Conservation (phyloP, 2,888 invertebrate genomes). For the Cephus spinipes region DNA sequence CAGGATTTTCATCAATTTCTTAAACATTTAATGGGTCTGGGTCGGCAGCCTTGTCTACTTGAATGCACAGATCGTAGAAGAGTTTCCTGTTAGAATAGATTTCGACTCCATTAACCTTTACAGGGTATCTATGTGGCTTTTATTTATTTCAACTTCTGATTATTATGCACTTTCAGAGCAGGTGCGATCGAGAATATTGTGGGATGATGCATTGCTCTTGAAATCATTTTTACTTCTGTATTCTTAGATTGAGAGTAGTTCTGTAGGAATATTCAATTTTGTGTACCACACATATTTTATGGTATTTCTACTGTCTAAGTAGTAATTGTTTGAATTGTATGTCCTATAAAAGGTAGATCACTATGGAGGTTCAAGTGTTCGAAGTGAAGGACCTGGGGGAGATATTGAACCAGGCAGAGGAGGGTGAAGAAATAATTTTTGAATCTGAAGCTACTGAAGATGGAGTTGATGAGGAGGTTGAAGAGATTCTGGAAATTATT, state of each 20-base stretch:
- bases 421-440: constrained; percentile 54
- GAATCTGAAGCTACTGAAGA: constrained; percentile 47
- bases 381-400: constrained; percentile 43
- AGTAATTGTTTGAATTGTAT: not conserved
- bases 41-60: not conserved
- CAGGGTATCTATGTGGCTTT: not conserved
- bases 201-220: not conserved
- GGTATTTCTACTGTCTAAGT: not conserved
- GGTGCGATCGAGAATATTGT: not conserved
- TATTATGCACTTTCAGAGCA: not conserved
- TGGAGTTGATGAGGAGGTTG: constrained; percentile 47
- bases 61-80: not conserved
- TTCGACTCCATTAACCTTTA: not conserved
- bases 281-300: not conserved
- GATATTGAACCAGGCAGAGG: constrained; percentile 45
- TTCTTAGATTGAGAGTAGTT: not conserved
- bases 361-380: constrained; percentile 25
- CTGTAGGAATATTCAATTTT: not conserved
- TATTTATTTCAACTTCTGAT: not conserved
- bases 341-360: not conserved
- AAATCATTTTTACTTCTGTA: not conserved
- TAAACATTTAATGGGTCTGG: not conserved
- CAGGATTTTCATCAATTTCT: not conserved
- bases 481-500: constrained; percentile 60
- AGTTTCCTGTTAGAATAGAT: not conserved